Evolutionary conservation across 2,888 invertebrate genomes (phyloP).

Genomic region (Cryptocephalus moraei): DNA sequence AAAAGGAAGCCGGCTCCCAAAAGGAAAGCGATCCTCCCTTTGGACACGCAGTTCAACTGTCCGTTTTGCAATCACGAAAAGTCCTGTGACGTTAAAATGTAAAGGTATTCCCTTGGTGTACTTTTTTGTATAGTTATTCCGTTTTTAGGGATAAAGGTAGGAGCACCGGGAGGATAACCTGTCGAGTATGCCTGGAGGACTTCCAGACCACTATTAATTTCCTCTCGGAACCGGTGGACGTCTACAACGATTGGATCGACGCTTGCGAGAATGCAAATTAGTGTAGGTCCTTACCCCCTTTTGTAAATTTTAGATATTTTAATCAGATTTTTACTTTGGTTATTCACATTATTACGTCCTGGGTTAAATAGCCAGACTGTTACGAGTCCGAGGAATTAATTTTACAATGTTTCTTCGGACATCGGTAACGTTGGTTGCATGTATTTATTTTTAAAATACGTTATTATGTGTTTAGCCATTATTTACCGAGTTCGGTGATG

Average conservation of each 20-base stretch:
- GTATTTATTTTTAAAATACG: too few relatives aligned
- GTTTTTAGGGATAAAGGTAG: constrained; percentile 81
- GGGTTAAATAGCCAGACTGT: too few relatives aligned
- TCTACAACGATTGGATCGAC: constrained; percentile 99
- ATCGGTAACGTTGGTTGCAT: too few relatives aligned
- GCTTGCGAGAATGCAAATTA: constrained; percentile 93
- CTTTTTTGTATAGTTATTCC: background rate
- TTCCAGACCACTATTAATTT: constrained; percentile 95
- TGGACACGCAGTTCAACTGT: constrained; percentile 95
- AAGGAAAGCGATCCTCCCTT: constrained; percentile 81
- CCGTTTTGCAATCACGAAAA: constrained; percentile 99
- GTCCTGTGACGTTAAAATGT: constrained; percentile 99
- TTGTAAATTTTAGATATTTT: too few relatives aligned
- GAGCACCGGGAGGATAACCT: constrained; percentile 90
- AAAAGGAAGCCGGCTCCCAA: constrained; percentile 96
- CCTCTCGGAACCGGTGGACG: constrained; percentile 94
- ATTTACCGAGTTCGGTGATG: too few relatives aligned
- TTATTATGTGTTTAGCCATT: too few relatives aligned
- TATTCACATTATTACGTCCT: too few relatives aligned
- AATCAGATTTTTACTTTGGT: too few relatives aligned
- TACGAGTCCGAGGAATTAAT: too few relatives aligned
- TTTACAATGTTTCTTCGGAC: too few relatives aligned
- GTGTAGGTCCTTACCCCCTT: too few relatives aligned
- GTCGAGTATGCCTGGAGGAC: constrained; percentile 91
- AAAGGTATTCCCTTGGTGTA: constrained; percentile 23